Evolutionary conservation across 2,113 vertebrate genomes (phyloP), one percentile per base, ranked within the genome.

Genomic region (Lathamus discolor): DNA sequence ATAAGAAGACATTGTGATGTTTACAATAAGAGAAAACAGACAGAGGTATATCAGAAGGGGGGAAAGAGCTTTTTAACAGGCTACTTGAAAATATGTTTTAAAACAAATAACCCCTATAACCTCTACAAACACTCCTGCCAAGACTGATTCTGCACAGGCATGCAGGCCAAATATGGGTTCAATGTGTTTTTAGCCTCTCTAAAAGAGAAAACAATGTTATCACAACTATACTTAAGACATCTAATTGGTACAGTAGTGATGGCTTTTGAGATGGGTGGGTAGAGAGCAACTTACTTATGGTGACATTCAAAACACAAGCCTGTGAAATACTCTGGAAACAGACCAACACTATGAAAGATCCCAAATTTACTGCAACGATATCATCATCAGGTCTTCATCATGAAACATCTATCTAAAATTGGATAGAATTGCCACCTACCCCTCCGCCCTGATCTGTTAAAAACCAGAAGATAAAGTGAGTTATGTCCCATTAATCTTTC

Each of bases 371-470:
- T 94, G 96, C 87, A 81, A 91, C 39, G 17, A 88, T 96, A 95
- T 86, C 89, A 94, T 93, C 92, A 92, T 94, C 92, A 44, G 93
- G 94, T 95, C 95, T 95, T 92, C 88, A 95, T 94, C 91, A 96
- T 87, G 89, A 95, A 95, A 93, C 93, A 92, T 93, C 94, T 68
- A 93, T 95, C 92, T 96, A 96, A 96, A 95, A 92, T 92, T 96
- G 92, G 89, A 92, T 83, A 84, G 91, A 96, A 97, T 93, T 96
- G 87, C 95, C 96, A 97, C 96, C 96, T 97, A 96, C 96, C 96
- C 89, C 86, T 96, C 95, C 86, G 72, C 95, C 90, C 76, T 90
- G 93, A 95, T 95, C 91, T 95, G 92, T 81, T 93, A 95, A 95
- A 96, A 97, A 95, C 80, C 69, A 92, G 82, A 79, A 90, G 80